These are phyloP conservation scores for Streblospio benedicti DNA, from an alignment of 1,140 invertebrate genomes.

Conservation along the genomic window DNA sequence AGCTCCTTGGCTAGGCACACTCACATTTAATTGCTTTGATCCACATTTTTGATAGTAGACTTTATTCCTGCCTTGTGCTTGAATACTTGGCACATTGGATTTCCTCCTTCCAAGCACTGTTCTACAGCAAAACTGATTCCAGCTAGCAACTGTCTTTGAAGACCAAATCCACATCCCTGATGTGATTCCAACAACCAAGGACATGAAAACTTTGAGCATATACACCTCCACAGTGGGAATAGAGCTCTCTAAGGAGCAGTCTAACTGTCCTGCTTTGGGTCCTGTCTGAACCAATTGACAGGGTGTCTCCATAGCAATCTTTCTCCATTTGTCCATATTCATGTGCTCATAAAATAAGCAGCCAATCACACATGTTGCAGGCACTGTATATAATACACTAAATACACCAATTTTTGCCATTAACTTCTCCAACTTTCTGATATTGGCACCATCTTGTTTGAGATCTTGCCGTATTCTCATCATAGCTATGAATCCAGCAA, in stretches of 20 bases:
- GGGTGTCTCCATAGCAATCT: conserved; percentile 22
- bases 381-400: conserved; percentile 87
- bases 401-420: conserved; percentile 97
- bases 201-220: conserved; percentile 59
- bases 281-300: conserved; percentile 15
- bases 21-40: neutral
- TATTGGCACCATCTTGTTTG: conserved; percentile 69
- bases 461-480: conserved; percentile 89
- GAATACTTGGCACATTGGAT: neutral
- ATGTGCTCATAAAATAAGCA: conserved; percentile 83
- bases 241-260: conserved; percentile 39
- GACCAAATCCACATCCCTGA: conserved; percentile 49
- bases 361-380: conserved; percentile 81
- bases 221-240: conserved; percentile 46
- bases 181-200: conserved; percentile 54
- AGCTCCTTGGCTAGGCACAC: neutral
- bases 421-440: conserved; percentile 85
- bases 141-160: conserved; percentile 39
- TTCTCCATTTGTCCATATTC: conserved; percentile 34
- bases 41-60: neutral
- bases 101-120: conserved; percentile 28
- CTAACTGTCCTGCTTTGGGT: neutral
- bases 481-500: conserved; percentile 89
- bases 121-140: conserved; percentile 40
- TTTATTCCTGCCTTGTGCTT: neutral